Percentiles rank a stretch among this genome's conserved stretches.
These are phyloP conservation scores for Listronotus oregonensis DNA, from an alignment of 1,140 invertebrate genomes.

Conservation along the genomic window DNA sequence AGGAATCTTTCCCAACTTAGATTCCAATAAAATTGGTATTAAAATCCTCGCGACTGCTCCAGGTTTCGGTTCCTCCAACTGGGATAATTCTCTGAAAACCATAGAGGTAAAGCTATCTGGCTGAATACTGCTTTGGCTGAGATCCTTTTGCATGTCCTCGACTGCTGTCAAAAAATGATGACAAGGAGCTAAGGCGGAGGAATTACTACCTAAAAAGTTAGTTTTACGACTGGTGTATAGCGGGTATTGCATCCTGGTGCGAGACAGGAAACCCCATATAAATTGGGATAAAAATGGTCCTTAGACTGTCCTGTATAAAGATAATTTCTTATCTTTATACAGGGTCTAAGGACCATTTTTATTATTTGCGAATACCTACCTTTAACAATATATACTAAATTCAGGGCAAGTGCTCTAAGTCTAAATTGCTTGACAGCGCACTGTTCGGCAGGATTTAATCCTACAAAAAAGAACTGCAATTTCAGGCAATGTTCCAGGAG, in stretches of 20 bases:
- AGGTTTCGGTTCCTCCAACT: slow-evolving; percentile 83
- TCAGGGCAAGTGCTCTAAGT: slow-evolving; percentile 80
- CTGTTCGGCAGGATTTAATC: slow-evolving; percentile 73
- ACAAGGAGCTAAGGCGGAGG: slow-evolving; percentile 59
- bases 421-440: slow-evolving; percentile 82
- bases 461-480: slow-evolving; percentile 83
- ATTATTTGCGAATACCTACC: slow-evolving; percentile 60
- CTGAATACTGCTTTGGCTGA: slow-evolving; percentile 58
- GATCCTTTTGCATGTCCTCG: slow-evolving; percentile 53
- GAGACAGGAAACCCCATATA: too few relatives aligned
- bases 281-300: too few relatives aligned
- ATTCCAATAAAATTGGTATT: slow-evolving; percentile 74
- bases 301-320: too few relatives aligned
- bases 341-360: too few relatives aligned
- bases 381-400: slow-evolving; percentile 73
- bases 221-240: too few relatives aligned
- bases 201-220: slow-evolving; percentile 48
- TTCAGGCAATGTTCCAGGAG: slow-evolving; percentile 75
- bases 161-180: slow-evolving; percentile 56
- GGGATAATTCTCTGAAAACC: slow-evolving; percentile 77
- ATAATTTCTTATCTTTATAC: too few relatives aligned
- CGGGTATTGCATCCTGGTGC: too few relatives aligned
- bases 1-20: slow-evolving; percentile 65
- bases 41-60: slow-evolving; percentile 80
- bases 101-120: slow-evolving; percentile 79